A percentile compares a stretch with the other conserved stretches of the same genome.
These are phyloP conservation scores for Hypena proboscidalis DNA, from an alignment of 2,888 invertebrate species.

Conservation along the genomic window DNA sequence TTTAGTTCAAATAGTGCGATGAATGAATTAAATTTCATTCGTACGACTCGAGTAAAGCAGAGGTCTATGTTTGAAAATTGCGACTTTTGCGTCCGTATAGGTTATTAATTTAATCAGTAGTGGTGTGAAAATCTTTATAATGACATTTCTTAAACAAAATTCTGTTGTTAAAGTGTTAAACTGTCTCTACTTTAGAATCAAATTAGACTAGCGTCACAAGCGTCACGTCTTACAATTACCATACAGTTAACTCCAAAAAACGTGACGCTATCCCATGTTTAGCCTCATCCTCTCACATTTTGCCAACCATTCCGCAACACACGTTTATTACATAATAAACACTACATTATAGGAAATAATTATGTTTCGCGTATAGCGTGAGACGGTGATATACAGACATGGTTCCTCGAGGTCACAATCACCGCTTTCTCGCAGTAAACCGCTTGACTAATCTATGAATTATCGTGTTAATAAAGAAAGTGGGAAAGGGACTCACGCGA, in stretches of 20 bases:
- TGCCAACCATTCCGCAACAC: slow-evolving; percentile 14
- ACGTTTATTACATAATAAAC: slow-evolving; percentile 33
- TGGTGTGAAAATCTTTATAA: too few relatives aligned
- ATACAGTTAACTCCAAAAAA: not conserved
- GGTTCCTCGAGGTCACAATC: slow-evolving; percentile 31
- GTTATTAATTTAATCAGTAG: too few relatives aligned
- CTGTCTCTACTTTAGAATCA: too few relatives aligned
- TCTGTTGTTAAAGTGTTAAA: too few relatives aligned
- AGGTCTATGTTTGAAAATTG: too few relatives aligned
- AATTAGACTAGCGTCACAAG: too few relatives aligned
- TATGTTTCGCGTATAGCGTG: slow-evolving; percentile 24
- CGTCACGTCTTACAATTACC: too few relatives aligned
- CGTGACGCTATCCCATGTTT: slow-evolving; percentile 5
- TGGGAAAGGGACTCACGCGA: not conserved
- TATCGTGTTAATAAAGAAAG: slow-evolving; percentile 2
- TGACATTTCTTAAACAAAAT: too few relatives aligned
- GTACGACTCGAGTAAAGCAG: too few relatives aligned
- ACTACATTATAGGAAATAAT: slow-evolving; percentile 36
- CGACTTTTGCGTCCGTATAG: too few relatives aligned
- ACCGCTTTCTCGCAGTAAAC: slow-evolving; percentile 28
- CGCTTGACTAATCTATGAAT: slow-evolving; percentile 10
- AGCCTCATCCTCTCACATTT: slow-evolving; percentile 17
- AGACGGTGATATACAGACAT: slow-evolving; percentile 28
- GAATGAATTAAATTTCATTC: too few relatives aligned
- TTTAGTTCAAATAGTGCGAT: too few relatives aligned